Evolutionary conservation across 2,888 invertebrate genomes (phyloP), one percentile per base, ranked within the genome.

Genomic region (Furcula furcula): DNA sequence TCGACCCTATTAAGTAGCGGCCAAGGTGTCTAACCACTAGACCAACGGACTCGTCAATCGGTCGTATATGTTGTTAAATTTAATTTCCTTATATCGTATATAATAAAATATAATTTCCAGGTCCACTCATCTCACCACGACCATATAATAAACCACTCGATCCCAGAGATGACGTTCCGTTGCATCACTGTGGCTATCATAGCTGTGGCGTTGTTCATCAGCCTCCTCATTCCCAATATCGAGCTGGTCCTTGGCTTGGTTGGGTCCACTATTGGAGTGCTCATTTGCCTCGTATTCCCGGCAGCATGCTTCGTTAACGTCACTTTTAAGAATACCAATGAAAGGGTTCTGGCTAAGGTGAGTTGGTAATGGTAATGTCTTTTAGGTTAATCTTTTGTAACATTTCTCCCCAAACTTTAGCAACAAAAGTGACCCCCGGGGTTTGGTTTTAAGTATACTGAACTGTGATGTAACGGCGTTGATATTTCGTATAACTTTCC

Each of bases 231-330:
- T 55, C 99, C 99, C 9, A 98, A 97, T 68, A 96, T 97, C 38
- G 97, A 99, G 86, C 91, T 98, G 58, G 96, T 99, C 34, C 91
- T 99, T 38, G 98, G 98, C 0, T 84, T 99, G 19, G 94, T 97
- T 20, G 99, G 99, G 0, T 97, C 98, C 1, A 98, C 98, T 0
- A 97, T 98, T 55, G 99, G 99, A 0, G 95, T 97, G 7, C 91
- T 97, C 50, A 94, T 99, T 50, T 98, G 98, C 62, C 92, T 98
- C 19, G 93, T 98, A 65, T 95, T 98, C 65, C 99, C 99, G 0
- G 95, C 98, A 0, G 91, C 95, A 0, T 95, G 97, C 69, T 98
- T 97, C 74, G 92, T 97, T 18, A 92, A 93, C 45, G 92, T 97
- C 40, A 94, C 95, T 6, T 93, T 93, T 27, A 97, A 96, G 75